Evolutionary conservation across 2,797 vertebrate genomes (phyloP), one percentile per base, ranked within the genome.

Genomic region (Todus mexicanus): DNA sequence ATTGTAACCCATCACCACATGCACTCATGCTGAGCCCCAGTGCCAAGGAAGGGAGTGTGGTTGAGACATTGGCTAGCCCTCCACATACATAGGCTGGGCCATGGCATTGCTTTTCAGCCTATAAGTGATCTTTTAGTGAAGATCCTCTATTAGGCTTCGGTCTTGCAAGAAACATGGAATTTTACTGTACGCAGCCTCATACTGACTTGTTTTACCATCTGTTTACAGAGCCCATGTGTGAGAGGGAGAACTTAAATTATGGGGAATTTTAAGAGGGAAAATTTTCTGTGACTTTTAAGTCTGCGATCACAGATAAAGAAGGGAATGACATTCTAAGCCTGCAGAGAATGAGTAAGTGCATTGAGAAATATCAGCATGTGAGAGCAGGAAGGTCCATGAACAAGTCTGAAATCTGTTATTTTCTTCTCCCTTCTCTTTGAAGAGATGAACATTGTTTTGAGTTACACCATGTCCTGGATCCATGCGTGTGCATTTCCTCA

Each of bases 381-480:
- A 87, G 16, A 90, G 64, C 74, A 89, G 66, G 50, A 80, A 76
- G 48, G 35, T 68, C 11, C 12, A 61, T 47, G 71, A 74, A 60
- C 10, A 50, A 18, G 33, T 53, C 54, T 42, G 53, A 79, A 64
- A 57, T 38, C 1, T 42, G 88, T 43, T 3, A 15, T 68, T 75
- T 87, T 54, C 9, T 76, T 66, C 43, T 79, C 11, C 15, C 8
- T 70, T 76, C 38, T 78, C 19, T 65, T 54, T 2, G 3, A 43
- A 70, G 16, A 31, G 29, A 65, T 11, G 27, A 63, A 69, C 47
- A 47, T 31, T 11, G 5, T 21, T 86, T 51, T 69, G 33, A 69
- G 17, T 51, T 48, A 15, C 35, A 7, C 51, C 0, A 0, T 78
- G 50, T 63, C 66, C 79, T 91, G 0, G 0, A 35, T 38, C 31